Percentiles rank a stretch among this genome's conserved stretches.
Evolutionary conservation across 1,140 invertebrate species (phyloP).

Genomic region (Nebria ingens): DNA sequence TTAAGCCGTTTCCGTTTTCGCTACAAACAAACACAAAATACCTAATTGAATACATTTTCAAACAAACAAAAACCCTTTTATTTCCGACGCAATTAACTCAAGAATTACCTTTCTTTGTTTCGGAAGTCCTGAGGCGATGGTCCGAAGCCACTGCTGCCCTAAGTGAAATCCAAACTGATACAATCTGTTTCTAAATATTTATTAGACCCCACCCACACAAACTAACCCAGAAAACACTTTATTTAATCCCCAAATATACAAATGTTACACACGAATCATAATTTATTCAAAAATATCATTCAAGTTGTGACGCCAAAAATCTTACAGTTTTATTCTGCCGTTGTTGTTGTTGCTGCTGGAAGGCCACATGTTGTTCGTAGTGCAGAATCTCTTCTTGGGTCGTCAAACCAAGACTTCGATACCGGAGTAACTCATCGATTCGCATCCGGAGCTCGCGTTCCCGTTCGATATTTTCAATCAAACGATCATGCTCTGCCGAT

Average conservation of each 20-base stretch:
- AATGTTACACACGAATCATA: background rate
- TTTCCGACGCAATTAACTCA: too few relatives aligned
- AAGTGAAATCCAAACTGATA: slow-evolving; percentile 64
- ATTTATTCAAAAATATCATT: slow-evolving; percentile 9
- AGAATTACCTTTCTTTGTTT: slow-evolving; percentile 53
- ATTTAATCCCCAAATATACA: slow-evolving; percentile 4
- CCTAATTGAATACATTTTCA: too few relatives aligned
- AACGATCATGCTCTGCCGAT: slow-evolving; percentile 68
- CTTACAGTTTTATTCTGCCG: slow-evolving; percentile 49
- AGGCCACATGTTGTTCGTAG: slow-evolving; percentile 64
- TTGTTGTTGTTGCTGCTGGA: slow-evolving; percentile 38
- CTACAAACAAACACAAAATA: too few relatives aligned
- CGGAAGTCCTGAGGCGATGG: slow-evolving; percentile 48
- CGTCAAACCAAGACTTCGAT: slow-evolving; percentile 69
- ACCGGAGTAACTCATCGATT: slow-evolving; percentile 71
- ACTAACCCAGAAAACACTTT: slow-evolving; percentile 18
- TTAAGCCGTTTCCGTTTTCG: slow-evolving; percentile 65
- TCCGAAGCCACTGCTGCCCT: slow-evolving; percentile 71
- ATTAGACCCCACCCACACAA: slow-evolving; percentile 25
- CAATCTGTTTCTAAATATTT: slow-evolving; percentile 41
- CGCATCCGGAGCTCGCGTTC: slow-evolving; percentile 74
- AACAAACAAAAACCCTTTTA: slow-evolving; percentile 12
- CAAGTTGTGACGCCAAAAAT: background rate
- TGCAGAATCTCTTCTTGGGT: slow-evolving; percentile 70
- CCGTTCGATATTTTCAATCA: slow-evolving; percentile 64